A percentile compares a stretch with the other conserved stretches of the same genome.
Evolutionary conservation across 2,888 invertebrate genomes (phyloP).

Genomic region (Apamea anceps): DNA sequence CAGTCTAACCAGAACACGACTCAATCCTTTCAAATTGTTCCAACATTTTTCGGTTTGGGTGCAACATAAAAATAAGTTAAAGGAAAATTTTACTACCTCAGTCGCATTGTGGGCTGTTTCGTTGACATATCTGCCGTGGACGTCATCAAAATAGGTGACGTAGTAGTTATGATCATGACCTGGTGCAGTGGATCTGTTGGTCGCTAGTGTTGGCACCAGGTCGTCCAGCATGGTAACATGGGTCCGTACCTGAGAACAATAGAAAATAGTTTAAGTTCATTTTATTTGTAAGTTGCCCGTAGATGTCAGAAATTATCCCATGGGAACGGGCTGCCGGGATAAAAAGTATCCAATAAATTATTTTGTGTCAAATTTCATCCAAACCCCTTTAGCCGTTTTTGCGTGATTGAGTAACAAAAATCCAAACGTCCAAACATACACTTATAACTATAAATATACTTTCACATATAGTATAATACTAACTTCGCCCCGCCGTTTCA

Average conservation of each 20-base stretch:
- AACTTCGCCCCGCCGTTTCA: no score
- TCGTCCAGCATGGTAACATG: slow-evolving; percentile 83
- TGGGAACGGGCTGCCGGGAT: no score
- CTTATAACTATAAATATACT: no score
- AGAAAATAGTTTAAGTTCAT: background rate
- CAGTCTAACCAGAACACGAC: background rate
- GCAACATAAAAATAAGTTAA: background rate
- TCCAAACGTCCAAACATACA: no score
- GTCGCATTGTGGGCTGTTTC: slow-evolving; percentile 73
- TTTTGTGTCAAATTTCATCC: background rate
- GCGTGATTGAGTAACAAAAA: no score
- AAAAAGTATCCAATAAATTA: background rate
- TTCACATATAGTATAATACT: no score
- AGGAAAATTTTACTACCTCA: slow-evolving; percentile 72
- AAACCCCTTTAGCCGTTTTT: background rate
- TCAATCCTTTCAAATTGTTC: background rate
- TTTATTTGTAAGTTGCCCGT: background rate
- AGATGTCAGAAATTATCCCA: background rate
- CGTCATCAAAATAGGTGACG: slow-evolving; percentile 79
- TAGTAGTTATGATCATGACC: slow-evolving; percentile 75
- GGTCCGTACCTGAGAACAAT: slow-evolving; percentile 46
- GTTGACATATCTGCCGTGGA: slow-evolving; percentile 75
- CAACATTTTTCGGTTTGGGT: background rate
- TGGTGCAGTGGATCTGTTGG: slow-evolving; percentile 75
- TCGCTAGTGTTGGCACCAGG: slow-evolving; percentile 75